Conservation (phyloP, 2,888 invertebrate species). For the Zootermopsis nevadensis region DNA sequence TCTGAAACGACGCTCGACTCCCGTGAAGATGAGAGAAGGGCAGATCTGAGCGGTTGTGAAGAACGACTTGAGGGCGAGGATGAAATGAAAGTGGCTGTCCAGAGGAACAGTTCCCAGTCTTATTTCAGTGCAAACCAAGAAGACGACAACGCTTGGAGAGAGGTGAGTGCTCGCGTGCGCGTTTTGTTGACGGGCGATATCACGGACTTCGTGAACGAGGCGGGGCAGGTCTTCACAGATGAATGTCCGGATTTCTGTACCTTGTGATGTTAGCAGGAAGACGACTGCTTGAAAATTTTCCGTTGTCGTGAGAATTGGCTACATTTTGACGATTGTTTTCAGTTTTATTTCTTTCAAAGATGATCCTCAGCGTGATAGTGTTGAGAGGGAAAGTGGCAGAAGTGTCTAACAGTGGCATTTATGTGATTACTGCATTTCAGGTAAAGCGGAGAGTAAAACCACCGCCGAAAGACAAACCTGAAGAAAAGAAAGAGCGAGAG, state of each 20-base stretch:
- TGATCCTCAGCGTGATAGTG: too few species aligned
- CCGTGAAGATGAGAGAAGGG: neutral
- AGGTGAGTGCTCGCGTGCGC: conserved; percentile 62
- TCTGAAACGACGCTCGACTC: neutral
- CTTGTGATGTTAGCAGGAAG: too few species aligned
- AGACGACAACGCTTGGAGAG: conserved; percentile 69
- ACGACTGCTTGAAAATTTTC: too few species aligned
- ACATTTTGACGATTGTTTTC: too few species aligned
- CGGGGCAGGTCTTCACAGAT: too few species aligned
- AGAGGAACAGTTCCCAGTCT: neutral
- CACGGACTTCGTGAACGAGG: too few species aligned
- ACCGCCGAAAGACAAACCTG: conserved; percentile 54
- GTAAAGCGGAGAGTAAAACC: conserved; percentile 64
- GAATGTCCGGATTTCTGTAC: too few species aligned
- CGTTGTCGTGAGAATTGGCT: too few species aligned
- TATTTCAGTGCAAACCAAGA: conserved; percentile 26
- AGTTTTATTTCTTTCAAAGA: too few species aligned
- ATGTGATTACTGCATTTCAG: conserved; percentile 55
- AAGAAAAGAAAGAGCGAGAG: conserved; percentile 53
- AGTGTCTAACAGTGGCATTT: too few species aligned
- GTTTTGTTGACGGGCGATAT: too few species aligned
- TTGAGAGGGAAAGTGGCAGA: too few species aligned
- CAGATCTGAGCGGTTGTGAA: neutral
- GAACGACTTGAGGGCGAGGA: neutral
- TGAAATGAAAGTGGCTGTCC: neutral